Evolutionary conservation across 2,888 invertebrate species (phyloP).

Genomic region (Meloe dianella): DNA sequence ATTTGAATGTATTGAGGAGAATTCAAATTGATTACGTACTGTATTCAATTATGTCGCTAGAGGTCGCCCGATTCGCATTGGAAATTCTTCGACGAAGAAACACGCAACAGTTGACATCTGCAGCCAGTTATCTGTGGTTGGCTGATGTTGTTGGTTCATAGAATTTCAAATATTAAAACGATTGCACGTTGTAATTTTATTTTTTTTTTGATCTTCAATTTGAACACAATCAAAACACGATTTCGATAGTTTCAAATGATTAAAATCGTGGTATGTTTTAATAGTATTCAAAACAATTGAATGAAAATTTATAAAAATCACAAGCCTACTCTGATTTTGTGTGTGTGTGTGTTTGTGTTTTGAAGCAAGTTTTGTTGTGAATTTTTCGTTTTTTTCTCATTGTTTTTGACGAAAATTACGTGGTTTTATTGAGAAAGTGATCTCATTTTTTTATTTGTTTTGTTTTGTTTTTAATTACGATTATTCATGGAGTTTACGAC

Average conservation of each 20-base stretch:
- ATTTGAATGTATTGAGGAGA: no score
- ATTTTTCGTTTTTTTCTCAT: not conserved
- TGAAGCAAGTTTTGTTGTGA: conserved; percentile 3
- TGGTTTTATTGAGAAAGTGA: conserved; percentile 2
- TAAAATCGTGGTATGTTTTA: no score
- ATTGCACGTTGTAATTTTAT: conserved; percentile 19
- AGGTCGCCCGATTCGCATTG: conserved; percentile 35
- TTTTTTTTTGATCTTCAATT: conserved; percentile 11
- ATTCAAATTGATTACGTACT: conserved; percentile 6
- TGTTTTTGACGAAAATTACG: not conserved
- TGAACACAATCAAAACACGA: not conserved
- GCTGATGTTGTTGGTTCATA: conserved; percentile 22
- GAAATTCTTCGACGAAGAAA: conserved; percentile 38
- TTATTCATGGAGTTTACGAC: not conserved
- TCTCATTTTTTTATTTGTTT: not conserved
- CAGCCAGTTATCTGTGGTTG: conserved; percentile 36
- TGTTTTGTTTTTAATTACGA: not conserved
- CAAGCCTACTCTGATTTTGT: conserved; percentile 5
- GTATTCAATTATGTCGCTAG: conserved; percentile 17
- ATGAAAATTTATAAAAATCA: not conserved
- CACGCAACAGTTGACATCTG: conserved; percentile 52
- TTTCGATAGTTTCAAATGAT: no score
- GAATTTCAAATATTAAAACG: not conserved
- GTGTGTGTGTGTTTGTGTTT: not conserved
- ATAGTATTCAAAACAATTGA: not conserved